Evolutionary conservation across 30 jellyfish, hydroid and myxozoan genomes (phyloP), one percentile per base, ranked within the genome.

Genomic region (Sanderia malayensis): DNA sequence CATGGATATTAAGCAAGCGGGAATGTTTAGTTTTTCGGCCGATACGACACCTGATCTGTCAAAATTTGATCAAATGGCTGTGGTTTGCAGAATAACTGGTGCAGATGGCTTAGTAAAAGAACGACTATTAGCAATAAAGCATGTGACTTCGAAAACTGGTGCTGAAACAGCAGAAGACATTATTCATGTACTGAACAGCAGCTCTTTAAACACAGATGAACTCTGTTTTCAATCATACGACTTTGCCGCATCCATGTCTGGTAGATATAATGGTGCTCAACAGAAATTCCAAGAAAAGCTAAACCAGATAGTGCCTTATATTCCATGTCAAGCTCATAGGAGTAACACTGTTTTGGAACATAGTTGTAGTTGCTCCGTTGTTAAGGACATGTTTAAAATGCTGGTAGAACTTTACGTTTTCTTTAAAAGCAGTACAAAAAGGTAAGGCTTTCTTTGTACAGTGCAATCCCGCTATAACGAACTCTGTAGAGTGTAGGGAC

Each of bases 191-290:
- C 9, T 57, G 10, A 46, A 68, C 49, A 68, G 22, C 44, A 60
- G 22, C 68, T 46, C 67, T n/a, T 26, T 68, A 44, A 68, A 46
- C 30, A 68, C 73, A 26, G 81, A 68, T 32, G 81, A 68, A 24
- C 67, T 68, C 21, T 68, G 37, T 45, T 45, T 68, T 68, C 73
- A 68, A 45, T 41, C 69, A 26, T 68, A 68, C 41, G 85, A 31
- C 44, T 73, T 55, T 58, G 76, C 74, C 66, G 45, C 63, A 18
- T 58, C 85, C 63, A 73, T 73, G 85, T 57, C 85, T 32, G 76
- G 85, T 32, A 55, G 67, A 4, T 57, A 4, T 57, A 57, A 57
- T n/a, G 68, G 68, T 57, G 68, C 31, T 6, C 27, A 57, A 8
- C 27, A 24, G n/a, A 24, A 57, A n/a, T 24, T 57, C 21, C 68